Conservation (phyloP, 2,797 vertebrate species). For the Poecilia velifera region DNA sequence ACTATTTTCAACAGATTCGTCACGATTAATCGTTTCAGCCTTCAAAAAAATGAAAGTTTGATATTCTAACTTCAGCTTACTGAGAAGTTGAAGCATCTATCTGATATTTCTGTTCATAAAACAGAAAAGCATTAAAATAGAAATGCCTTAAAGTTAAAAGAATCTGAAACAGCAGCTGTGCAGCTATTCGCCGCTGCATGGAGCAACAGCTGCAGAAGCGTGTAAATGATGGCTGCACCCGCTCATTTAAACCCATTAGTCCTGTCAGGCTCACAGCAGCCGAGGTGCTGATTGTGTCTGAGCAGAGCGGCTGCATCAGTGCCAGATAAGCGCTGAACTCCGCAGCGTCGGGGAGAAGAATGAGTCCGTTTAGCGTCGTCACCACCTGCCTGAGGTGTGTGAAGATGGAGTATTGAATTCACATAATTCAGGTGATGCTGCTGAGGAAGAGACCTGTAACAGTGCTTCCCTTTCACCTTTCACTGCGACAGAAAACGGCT, state of each 20-base stretch:
- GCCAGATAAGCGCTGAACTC: conserved; percentile 59
- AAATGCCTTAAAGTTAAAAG: not conserved
- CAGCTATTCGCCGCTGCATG: conserved; percentile 1
- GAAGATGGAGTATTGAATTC: conserved; percentile 26
- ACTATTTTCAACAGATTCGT: too few species aligned
- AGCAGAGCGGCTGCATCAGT: conserved; percentile 55
- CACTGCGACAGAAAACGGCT: conserved; percentile 13
- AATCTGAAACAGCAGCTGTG: conserved; percentile 4
- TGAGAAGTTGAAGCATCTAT: not conserved
- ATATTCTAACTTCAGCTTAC: not conserved
- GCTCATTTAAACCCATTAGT: conserved; percentile 16
- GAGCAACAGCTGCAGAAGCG: not conserved
- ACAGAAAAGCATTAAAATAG: not conserved
- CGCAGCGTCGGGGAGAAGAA: conserved; percentile 34
- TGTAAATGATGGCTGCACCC: conserved; percentile 8
- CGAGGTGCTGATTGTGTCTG: conserved; percentile 55
- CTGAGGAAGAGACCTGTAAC: conserved; percentile 39
- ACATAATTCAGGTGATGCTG: conserved; percentile 30
- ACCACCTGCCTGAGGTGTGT: conserved; percentile 34
- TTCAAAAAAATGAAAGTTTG: too few species aligned
- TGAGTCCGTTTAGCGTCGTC: conserved; percentile 52
- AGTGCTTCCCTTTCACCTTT: conserved; percentile 18
- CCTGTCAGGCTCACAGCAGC: conserved; percentile 37
- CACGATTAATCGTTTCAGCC: too few species aligned
- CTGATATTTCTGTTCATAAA: not conserved